Conservation (phyloP, 64 coral and sea anemone genomes). For the Montipora capricornis region DNA sequence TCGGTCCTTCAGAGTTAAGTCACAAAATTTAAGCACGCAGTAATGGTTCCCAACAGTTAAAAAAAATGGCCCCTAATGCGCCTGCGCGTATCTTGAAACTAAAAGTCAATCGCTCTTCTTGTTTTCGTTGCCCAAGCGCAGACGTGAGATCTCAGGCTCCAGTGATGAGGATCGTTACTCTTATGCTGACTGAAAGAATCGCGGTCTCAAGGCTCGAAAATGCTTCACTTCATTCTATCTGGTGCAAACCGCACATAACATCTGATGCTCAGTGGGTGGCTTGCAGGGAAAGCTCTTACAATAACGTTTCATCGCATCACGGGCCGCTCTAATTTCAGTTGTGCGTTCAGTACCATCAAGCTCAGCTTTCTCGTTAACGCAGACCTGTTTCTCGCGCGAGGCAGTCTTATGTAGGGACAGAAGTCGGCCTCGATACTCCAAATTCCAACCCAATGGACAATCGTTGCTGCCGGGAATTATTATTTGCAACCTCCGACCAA, state of each 20-base stretch:
- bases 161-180: too few species aligned
- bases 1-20: too few species aligned
- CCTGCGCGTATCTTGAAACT: too few species aligned
- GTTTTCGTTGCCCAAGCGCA: too few species aligned
- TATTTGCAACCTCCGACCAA: background rate
- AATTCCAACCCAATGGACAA: background rate
- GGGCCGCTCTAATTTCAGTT: background rate
- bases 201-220: too few species aligned
- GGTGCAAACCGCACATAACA: slow-evolving; percentile 21
- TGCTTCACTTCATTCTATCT: background rate
- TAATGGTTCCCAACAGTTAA: too few species aligned
- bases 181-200: too few species aligned
- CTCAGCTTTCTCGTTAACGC: slow-evolving; percentile 22
- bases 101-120: too few species aligned
- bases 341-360: background rate
- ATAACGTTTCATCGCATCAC: background rate
- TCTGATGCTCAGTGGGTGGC: background rate
- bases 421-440: slow-evolving; percentile 20
- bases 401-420: background rate
- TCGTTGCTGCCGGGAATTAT: background rate
- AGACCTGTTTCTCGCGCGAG: background rate
- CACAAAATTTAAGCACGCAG: too few species aligned
- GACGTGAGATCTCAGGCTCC: too few species aligned
- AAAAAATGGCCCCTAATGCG: too few species aligned
- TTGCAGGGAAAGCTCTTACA: background rate